A percentile compares a stretch with the other conserved stretches of the same genome.
Conservation (phyloP, 2,797 vertebrate genomes). For the Anolis apletophallus region DNA sequence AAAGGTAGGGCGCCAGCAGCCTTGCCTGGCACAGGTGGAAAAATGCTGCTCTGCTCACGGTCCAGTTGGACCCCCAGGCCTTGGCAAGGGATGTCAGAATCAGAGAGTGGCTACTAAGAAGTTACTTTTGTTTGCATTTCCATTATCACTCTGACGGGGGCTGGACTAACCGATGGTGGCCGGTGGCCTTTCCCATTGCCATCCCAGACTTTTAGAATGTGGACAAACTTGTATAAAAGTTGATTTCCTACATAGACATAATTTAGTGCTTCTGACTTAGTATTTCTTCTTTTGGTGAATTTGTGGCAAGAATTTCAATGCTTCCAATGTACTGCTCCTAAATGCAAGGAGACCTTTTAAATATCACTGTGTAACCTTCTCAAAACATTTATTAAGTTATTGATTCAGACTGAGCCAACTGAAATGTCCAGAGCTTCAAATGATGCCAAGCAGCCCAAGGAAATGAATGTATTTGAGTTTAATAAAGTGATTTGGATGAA, state of each 20-base stretch:
- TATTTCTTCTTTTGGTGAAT: neutral
- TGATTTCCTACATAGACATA: neutral
- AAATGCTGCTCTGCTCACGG: too few species aligned
- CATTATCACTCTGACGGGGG: neutral
- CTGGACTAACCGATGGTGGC: neutral
- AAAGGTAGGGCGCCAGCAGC: too few species aligned
- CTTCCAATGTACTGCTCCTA: neutral
- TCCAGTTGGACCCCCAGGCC: too few species aligned
- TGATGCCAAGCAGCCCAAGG: neutral
- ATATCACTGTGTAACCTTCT: neutral
- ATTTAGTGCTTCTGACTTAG: neutral
- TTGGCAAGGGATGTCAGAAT: too few species aligned
- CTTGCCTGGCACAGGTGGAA: too few species aligned
- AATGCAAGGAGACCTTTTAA: neutral
- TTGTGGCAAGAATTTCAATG: neutral
- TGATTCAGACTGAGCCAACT: neutral
- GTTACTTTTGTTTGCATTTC: too few species aligned
- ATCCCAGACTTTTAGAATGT: neutral
- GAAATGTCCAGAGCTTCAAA: neutral
- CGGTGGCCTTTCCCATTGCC: neutral
- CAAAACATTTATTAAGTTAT: neutral
- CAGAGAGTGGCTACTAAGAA: too few species aligned
- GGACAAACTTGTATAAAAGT: neutral
- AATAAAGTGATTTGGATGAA: neutral
- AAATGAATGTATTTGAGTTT: neutral